phyloP scores from a whole-genome alignment of 1,140 invertebrate species.

The Hylaeus volcanicus region DNA sequence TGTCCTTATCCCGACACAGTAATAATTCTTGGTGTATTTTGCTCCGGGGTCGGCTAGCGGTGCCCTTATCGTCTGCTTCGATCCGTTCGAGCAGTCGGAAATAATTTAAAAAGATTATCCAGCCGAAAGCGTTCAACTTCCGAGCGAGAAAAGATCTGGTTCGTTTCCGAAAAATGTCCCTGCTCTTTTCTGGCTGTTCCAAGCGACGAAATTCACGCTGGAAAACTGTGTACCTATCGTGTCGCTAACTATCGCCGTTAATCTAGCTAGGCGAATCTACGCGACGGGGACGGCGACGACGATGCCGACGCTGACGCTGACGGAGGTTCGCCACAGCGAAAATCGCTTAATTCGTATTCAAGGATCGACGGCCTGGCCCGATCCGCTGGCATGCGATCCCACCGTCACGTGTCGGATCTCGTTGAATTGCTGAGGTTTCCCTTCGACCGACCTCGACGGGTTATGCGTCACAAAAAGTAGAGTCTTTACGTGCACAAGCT shows the following conservation, averaged over 20 bases:
- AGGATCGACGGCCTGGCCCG: slow-evolving; percentile 57
- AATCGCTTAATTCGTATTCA: slow-evolving; percentile 65
- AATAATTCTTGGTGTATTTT: slow-evolving; percentile 48
- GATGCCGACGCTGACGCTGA: no score
- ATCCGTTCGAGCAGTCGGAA: neutral
- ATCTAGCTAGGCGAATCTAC: neutral
- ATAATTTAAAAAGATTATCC: slow-evolving; percentile 44
- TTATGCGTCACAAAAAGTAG: slow-evolving; percentile 62
- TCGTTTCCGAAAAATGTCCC: neutral
- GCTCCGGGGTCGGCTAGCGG: neutral
- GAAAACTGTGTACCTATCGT: no score
- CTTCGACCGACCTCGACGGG: slow-evolving; percentile 47
- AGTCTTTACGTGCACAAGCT: slow-evolving; percentile 63
- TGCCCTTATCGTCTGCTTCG: slow-evolving; percentile 9
- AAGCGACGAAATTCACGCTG: neutral
- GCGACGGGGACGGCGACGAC: neutral
- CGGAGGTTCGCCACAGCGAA: neutral
- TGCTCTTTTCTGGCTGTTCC: neutral
- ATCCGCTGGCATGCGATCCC: slow-evolving; percentile 57
- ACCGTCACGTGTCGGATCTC: slow-evolving; percentile 65
- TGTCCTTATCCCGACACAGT: slow-evolving; percentile 40
- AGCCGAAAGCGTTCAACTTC: neutral
- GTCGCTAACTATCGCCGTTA: neutral
- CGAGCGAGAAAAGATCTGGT: no score
- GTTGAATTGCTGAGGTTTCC: slow-evolving; percentile 72